Evolutionary conservation across 2,113 vertebrate genomes (phyloP).

Genomic region (Potamarius usumacintae): DNA sequence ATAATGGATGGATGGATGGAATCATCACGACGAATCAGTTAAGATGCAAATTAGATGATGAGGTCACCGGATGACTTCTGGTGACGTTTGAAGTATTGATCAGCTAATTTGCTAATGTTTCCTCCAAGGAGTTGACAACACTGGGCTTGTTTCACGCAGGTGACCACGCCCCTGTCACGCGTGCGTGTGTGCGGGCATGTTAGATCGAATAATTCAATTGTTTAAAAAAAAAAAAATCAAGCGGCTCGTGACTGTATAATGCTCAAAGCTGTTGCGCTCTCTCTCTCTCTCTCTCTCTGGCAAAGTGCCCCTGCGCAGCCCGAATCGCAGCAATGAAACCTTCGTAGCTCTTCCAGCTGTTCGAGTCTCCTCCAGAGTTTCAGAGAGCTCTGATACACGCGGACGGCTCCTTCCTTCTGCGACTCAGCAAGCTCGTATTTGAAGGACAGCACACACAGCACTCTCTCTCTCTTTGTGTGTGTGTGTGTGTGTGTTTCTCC

Average conservation of each 20-base stretch:
- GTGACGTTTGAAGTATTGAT: not conserved
- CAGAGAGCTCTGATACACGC: slow-evolving; percentile 18
- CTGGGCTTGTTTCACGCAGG: not conserved
- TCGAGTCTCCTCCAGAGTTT: slow-evolving; percentile 37
- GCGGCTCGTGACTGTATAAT: not conserved
- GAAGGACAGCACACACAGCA: not conserved
- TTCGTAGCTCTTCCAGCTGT: slow-evolving; percentile 39
- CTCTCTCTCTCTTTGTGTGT: not conserved
- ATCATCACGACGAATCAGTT: not conserved
- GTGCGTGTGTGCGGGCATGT: not conserved
- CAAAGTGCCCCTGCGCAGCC: slow-evolving; percentile 14
- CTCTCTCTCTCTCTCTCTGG: slow-evolving; percentile 22
- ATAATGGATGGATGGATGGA: no score
- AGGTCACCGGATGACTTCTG: not conserved
- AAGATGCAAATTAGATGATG: not conserved
- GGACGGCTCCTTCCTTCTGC: slow-evolving; percentile 17
- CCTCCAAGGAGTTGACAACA: not conserved
- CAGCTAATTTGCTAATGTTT: not conserved
- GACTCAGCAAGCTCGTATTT: not conserved
- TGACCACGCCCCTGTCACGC: not conserved
- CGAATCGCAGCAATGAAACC: slow-evolving; percentile 24
- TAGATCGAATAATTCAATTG: not conserved
- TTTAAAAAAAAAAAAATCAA: not conserved
- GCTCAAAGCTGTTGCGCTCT: slow-evolving; percentile 18
- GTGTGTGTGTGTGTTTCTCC: not conserved